phyloP scores from a whole-genome alignment of 64 coral and sea anemone genomes.

The Porites lutea region DNA sequence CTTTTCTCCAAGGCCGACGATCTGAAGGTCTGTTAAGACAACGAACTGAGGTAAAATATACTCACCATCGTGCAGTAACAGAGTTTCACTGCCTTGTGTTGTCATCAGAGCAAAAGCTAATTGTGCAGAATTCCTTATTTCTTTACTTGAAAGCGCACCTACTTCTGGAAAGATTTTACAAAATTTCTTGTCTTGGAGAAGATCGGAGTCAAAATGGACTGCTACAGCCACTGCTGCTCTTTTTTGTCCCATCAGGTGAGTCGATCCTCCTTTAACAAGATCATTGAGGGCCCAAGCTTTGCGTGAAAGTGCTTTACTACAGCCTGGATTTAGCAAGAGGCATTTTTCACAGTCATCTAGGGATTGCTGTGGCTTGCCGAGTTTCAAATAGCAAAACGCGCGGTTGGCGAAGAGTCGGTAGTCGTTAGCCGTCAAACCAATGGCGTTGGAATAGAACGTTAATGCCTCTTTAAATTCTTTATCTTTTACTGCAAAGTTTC shows the following conservation, averaged over 20 bases:
- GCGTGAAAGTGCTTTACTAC: slow-evolving; percentile 62
- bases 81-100: neutral
- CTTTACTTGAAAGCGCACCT: no score
- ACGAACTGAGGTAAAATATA: slow-evolving; percentile 16
- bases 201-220: neutral
- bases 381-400: slow-evolving; percentile 76
- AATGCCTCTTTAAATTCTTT: slow-evolving; percentile 46
- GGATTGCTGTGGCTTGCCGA: slow-evolving; percentile 36
- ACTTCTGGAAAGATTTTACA: slow-evolving; percentile 29
- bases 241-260: neutral
- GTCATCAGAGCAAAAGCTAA: slow-evolving; percentile 12
- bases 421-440: slow-evolving; percentile 37
- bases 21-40: neutral
- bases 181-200: neutral
- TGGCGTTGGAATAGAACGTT: slow-evolving; percentile 51
- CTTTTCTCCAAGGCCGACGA: slow-evolving; percentile 45
- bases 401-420: slow-evolving; percentile 68
- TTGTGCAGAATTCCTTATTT: neutral
- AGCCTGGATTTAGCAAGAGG: slow-evolving; percentile 36
- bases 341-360: slow-evolving; percentile 83
- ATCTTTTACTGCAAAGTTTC: slow-evolving; percentile 60
- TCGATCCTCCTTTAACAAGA: slow-evolving; percentile 5
- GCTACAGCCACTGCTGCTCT: slow-evolving; percentile 53
- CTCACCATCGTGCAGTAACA: slow-evolving; percentile 67
- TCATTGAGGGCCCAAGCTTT: slow-evolving; percentile 78